Base-by-base conservation (phyloP, 2,113 vertebrate species). In the Panthera tigris region DNA sequence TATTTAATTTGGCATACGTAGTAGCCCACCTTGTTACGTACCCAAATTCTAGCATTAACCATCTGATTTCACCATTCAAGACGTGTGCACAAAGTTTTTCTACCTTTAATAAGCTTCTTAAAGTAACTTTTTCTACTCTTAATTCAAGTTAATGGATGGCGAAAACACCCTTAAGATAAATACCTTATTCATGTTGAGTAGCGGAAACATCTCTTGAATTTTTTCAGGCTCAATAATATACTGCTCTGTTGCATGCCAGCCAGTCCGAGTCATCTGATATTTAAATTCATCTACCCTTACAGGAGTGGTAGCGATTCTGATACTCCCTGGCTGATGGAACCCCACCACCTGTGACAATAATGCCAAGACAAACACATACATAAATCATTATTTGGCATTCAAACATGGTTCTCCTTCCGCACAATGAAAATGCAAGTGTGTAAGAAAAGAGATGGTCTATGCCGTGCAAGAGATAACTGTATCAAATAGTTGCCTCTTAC, bases 271-370 rank as follows among this genome's bases (percentile, higher is more conserved):
- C 99, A 99, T 99, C 98, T 99, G 99, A 98, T 99, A 99, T 97
- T 98, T 99, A 98, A 99, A 99, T 98, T 99, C 99, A 93, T 99
- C 99, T 80, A 99, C 99, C 23, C 99, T 99, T 45, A 99, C 98
- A 1, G 99, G 93, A 0, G 99, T 99, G 5, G 99, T 99, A 10
- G 99, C 99, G 80, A 99, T 99, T 71, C 99, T 99, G 97, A 99
- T 99, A 98, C 99, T 99, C 90, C 99, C 99, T 11, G 99, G 99
- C 84, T 99, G 99, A 98, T 99, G 99, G 92, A 99, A 99, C 16
- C 99, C 99, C 90, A 99, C 99, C 1, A 99, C 98, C 99, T 99
- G 97, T 89, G 97, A 90, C 33, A 94, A 93, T 18, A 79, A 97
- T 79, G 57, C 69, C 14, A 97, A 57, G 48, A 89, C 88, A 91